Base-by-base conservation (phyloP, 1,140 invertebrate genomes). In the Copidosoma floridanum region DNA sequence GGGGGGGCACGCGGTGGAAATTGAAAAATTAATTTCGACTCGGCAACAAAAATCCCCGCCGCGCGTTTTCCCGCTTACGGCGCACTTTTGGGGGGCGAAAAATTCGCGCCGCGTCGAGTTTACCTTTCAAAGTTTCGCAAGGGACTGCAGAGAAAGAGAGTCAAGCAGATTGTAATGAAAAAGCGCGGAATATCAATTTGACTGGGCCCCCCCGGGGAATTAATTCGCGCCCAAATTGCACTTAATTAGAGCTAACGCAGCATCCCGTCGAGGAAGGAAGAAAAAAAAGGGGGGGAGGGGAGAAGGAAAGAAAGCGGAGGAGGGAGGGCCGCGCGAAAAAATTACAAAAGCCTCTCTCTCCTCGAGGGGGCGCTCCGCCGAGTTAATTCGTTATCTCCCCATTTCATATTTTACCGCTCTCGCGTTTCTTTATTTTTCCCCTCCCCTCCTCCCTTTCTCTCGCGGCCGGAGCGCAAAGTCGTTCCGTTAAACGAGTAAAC, bases 371-470 rank as follows among this genome's bases (percentile, higher is more conserved):
- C 29, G 29, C 29, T 0, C 29, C 6, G 29, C 29, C 37, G 59
- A 55, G 59, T 61, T 61, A 61, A 61, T 61, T 61, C 46, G 59
- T 56, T 61, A 61, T 61, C 59, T 61, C 52, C 59, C 59, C 52
- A 61, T 61, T 61, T 61, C 59, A 61, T 61, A 61, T 61, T 61
- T 61, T 52, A 61, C n/a, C n/a, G n/a, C 46, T 55, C 51, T 23
- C 20, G 40, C 48, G 43, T 46, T 59, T 41, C 57, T 53, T 60
- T 38, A n/a, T 54, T 20, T 20, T 41, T 20, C n/a, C 40, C 16
- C n/a, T 14, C 40, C 16, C 16, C 18, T 41, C 16, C 18, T 41
- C 16, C 6, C 1, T 41, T 41, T 41, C 18, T n/a, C 6, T 40
- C 50, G 46, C 46, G 11, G 10, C 24, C 23, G 37, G 18, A 6